Percentiles rank a stretch among this genome's conserved stretches.
phyloP scores from a whole-genome alignment of 2,888 invertebrate species.

The Pachycephus smyrnensis region DNA sequence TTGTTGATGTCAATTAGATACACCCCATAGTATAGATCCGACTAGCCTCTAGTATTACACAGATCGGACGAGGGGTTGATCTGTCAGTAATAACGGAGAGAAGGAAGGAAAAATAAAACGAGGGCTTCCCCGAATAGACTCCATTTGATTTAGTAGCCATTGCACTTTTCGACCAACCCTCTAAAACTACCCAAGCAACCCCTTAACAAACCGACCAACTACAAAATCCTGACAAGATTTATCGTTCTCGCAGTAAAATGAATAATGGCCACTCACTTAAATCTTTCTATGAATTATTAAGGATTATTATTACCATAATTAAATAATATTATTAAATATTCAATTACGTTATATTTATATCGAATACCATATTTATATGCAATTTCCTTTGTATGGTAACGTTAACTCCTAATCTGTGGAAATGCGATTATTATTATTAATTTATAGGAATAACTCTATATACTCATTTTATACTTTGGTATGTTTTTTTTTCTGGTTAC shows the following conservation, averaged over 20 bases:
- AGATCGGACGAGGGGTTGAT: slow-evolving; percentile 9
- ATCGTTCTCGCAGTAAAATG: neutral
- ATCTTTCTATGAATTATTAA: neutral
- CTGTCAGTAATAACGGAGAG: slow-evolving; percentile 5
- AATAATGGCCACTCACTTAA: neutral
- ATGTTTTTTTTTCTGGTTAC: too few species aligned
- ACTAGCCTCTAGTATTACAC: neutral
- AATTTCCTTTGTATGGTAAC: too few species aligned
- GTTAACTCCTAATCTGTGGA: too few species aligned
- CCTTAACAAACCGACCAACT: neutral
- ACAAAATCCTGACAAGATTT: neutral
- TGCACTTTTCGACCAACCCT: neutral
- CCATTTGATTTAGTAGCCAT: neutral
- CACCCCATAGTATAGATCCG: slow-evolving; percentile 4
- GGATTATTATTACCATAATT: neutral
- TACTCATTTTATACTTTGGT: too few species aligned
- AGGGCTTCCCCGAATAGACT: neutral
- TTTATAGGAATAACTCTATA: too few species aligned
- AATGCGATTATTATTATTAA: too few species aligned
- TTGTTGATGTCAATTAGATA: slow-evolving; percentile 14
- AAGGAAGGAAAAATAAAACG: neutral
- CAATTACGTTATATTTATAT: too few species aligned
- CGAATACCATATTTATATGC: too few species aligned
- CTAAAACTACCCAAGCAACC: neutral
- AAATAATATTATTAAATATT: too few species aligned